Percentiles rank a stretch among this genome's conserved stretches.
Evolutionary conservation across 2,113 vertebrate genomes (phyloP).

Genomic region (Chauna torquata): DNA sequence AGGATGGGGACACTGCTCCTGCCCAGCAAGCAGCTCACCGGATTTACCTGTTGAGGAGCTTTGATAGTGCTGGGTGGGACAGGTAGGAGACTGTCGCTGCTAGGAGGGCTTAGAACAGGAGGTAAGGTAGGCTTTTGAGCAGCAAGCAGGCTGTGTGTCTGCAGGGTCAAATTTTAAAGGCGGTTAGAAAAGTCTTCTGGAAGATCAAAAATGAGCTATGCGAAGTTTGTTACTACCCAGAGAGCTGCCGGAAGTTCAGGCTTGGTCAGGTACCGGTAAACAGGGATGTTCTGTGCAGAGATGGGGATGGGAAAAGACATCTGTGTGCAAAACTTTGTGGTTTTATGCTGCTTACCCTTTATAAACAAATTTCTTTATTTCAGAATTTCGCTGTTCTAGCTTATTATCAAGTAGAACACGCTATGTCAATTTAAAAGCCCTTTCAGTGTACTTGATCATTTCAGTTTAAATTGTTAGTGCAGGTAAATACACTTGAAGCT

Average conservation of each 20-base stretch:
- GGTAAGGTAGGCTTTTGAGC: not conserved
- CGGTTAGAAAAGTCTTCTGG: not conserved
- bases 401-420: not conserved
- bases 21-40: not conserved
- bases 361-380: not conserved
- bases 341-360: not conserved
- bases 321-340: not conserved
- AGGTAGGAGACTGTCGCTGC: not conserved
- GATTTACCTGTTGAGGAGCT: not conserved
- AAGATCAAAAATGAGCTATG: not conserved
- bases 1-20: not conserved
- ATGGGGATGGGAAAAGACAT: fast-evolving
- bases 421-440: not conserved
- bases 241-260: not conserved
- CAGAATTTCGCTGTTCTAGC: not conserved
- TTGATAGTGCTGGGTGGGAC: not conserved
- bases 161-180: not conserved
- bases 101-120: not conserved
- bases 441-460: not conserved
- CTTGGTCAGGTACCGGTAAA: not conserved
- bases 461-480: not conserved
- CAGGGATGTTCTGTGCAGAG: not conserved
- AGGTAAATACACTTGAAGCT: not conserved
- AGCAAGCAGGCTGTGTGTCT: not conserved
- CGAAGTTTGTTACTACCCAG: not conserved